phyloP scores from a whole-genome alignment of 2,888 invertebrate genomes.

The Petrolisthes cinctipes region DNA sequence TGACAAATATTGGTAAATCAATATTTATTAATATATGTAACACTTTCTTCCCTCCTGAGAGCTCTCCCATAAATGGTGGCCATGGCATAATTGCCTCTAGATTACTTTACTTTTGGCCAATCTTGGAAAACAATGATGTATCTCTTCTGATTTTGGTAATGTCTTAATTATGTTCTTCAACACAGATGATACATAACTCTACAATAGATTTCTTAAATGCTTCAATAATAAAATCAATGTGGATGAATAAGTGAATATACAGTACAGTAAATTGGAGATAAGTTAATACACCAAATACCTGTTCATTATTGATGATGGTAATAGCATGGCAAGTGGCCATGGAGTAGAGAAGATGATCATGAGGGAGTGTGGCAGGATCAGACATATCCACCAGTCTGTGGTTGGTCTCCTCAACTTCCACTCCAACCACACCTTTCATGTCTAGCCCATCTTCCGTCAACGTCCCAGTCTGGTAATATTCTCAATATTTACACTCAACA shows the following conservation, averaged over 20 bases:
- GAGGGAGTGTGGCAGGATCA: slow-evolving; percentile 58
- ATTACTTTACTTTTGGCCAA: background rate
- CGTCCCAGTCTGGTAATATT: slow-evolving; percentile 81
- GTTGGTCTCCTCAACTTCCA: slow-evolving; percentile 56
- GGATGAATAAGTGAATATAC: background rate
- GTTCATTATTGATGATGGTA: slow-evolving; percentile 78
- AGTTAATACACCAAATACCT: slow-evolving; percentile 17
- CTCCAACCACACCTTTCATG: slow-evolving; percentile 83
- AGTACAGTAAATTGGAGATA: background rate
- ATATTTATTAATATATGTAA: background rate
- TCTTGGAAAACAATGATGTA: background rate
- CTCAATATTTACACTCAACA: background rate
- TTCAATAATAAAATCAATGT: background rate
- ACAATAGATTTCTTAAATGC: background rate
- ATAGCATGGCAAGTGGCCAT: slow-evolving; percentile 88
- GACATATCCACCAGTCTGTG: slow-evolving; percentile 26
- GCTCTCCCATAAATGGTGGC: background rate
- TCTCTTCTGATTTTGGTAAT: background rate
- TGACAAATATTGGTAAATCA: slow-evolving; percentile 26
- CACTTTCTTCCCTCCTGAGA: background rate
- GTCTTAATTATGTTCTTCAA: too few relatives aligned
- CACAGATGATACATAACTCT: too few relatives aligned
- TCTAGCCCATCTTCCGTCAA: slow-evolving; percentile 90
- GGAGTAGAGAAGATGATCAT: slow-evolving; percentile 75
- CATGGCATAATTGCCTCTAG: background rate